Conservation (phyloP, 2,888 invertebrate genomes). For the Pammene fasciana region DNA sequence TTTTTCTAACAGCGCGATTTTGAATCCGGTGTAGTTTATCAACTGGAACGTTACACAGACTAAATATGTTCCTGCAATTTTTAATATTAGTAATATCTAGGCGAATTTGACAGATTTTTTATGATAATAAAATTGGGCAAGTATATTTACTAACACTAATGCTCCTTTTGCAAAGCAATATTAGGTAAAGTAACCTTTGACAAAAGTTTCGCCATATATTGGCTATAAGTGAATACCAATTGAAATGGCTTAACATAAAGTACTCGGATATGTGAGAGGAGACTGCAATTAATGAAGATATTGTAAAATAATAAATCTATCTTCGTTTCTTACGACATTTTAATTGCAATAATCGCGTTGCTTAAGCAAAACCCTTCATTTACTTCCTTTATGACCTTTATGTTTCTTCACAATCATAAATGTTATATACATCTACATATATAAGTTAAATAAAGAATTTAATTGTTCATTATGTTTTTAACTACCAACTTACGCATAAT, state of each 20-base stretch:
- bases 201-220: conserved; percentile 17
- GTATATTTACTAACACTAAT: no score
- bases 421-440: no score
- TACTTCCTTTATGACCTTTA: neutral
- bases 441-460: no score
- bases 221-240: conserved; percentile 16
- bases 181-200: conserved; percentile 30
- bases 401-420: neutral
- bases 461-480: no score
- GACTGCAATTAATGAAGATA: conserved; percentile 2
- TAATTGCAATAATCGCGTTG: conserved; percentile 4
- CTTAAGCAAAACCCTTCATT: neutral
- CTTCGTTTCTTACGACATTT: neutral
- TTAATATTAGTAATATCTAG: no score
- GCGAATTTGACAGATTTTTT: no score
- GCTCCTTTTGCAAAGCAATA: neutral
- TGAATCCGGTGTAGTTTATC: no score
- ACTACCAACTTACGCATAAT: no score
- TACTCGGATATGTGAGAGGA: neutral
- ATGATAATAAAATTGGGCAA: no score
- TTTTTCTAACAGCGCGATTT: no score
- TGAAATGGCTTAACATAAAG: conserved; percentile 17
- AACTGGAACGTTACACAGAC: no score
- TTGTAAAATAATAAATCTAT: conserved; percentile 4
- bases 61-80: no score